phyloP scores from a whole-genome alignment of 2,797 vertebrate species.

The Jordanella pulchra region DNA sequence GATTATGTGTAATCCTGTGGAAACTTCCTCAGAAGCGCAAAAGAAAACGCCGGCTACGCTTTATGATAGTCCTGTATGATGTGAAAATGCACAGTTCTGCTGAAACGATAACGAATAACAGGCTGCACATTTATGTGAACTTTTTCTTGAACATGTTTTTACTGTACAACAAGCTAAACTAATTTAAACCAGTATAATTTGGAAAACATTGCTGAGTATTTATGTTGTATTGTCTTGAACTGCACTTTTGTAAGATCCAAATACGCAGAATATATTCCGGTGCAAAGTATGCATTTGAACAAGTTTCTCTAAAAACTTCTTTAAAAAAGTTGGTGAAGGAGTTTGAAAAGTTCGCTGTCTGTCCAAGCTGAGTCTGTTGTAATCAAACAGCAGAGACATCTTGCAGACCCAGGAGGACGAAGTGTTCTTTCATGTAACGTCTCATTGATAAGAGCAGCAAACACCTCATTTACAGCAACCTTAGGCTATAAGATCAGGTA shows the following conservation, averaged over 20 bases:
- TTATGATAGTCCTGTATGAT: neutral
- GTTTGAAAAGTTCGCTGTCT: slow-evolving; percentile 38
- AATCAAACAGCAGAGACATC: slow-evolving; percentile 45
- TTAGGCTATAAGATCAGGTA: slow-evolving; percentile 77
- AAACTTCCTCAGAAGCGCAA: neutral
- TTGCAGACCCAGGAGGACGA: slow-evolving; percentile 25
- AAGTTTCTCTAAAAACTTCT: slow-evolving; percentile 1
- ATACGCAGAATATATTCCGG: neutral
- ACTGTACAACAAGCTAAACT: too few relatives aligned
- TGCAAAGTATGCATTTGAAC: neutral
- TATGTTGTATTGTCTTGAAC: neutral
- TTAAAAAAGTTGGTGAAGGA: slow-evolving; percentile 12
- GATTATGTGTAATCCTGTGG: neutral
- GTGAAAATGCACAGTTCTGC: neutral
- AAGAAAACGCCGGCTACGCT: neutral
- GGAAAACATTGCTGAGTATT: neutral
- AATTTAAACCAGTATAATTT: neutral
- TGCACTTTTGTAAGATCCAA: neutral
- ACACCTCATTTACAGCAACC: slow-evolving; percentile 78
- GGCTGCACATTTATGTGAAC: neutral
- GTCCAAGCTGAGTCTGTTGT: slow-evolving; percentile 43
- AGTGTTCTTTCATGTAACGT: slow-evolving; percentile 73
- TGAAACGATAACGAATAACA: neutral
- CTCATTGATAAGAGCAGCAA: slow-evolving; percentile 79
- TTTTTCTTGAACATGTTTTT: neutral